Conservation (phyloP, 37 sponge, comb jelly and placozoan genomes). For the Spongilla lacustris region DNA sequence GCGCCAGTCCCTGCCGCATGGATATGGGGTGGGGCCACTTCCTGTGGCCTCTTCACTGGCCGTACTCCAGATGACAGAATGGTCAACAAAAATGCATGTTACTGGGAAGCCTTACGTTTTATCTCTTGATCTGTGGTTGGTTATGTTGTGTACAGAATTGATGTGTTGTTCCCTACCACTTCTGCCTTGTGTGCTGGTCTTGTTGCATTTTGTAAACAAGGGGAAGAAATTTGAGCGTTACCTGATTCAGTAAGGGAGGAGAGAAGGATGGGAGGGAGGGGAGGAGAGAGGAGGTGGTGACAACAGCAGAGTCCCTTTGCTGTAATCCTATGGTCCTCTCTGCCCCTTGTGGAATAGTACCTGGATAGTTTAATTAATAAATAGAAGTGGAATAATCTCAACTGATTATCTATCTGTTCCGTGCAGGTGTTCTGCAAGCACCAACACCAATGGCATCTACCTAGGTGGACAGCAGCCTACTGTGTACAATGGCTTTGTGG, state of each 20-base stretch:
- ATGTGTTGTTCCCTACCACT: neutral
- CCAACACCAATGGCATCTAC: neutral
- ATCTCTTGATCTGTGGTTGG: neutral
- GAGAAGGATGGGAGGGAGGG: too few relatives aligned
- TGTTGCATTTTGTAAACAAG: neutral
- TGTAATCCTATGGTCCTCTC: too few relatives aligned
- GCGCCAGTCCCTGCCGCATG: neutral
- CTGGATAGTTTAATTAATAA: too few relatives aligned
- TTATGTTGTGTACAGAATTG: neutral
- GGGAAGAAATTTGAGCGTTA: neutral
- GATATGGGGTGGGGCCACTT: neutral
- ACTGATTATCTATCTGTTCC: neutral
- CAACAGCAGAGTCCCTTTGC: too few relatives aligned
- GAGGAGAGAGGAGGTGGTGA: too few relatives aligned
- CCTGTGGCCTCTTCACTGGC: neutral
- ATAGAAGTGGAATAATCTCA: too few relatives aligned
- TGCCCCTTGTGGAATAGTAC: too few relatives aligned
- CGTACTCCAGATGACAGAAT: neutral
- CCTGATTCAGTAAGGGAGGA: neutral
- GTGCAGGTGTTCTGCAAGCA: constrained; percentile 14
- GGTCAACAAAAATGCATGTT: neutral
- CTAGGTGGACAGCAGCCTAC: neutral
- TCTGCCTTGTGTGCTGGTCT: neutral
- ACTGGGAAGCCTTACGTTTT: neutral
- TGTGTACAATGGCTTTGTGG: constrained; percentile 32